A percentile compares a stretch with the other conserved stretches of the same genome.
Evolutionary conservation across 2,888 invertebrate species (phyloP).

Genomic region (Clepsis dumicolana): DNA sequence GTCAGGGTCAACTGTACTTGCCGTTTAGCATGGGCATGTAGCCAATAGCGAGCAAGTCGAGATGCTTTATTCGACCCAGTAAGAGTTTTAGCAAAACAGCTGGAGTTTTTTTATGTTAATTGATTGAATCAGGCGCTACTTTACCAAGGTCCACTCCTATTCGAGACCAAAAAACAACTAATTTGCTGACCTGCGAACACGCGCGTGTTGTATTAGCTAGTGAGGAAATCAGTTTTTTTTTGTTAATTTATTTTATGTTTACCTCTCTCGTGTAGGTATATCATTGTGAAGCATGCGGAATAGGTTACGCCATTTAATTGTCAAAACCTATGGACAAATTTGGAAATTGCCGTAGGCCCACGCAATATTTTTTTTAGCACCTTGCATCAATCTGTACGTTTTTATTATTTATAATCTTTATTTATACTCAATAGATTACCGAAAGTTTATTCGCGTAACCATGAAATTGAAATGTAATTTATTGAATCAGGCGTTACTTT

Average conservation of each 20-base stretch:
- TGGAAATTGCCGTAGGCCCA: not conserved
- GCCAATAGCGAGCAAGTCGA: not conserved
- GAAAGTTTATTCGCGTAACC: not conserved
- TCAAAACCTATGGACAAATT: not conserved
- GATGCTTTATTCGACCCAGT: not conserved
- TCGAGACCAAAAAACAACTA: no score
- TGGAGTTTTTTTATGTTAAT: no score
- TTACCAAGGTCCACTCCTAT: no score
- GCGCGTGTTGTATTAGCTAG: no score
- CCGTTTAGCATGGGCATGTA: not conserved
- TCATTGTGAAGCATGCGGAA: not conserved
- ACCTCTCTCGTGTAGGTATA: no score
- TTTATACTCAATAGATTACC: not conserved
- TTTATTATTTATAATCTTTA: not conserved
- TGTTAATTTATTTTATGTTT: no score
- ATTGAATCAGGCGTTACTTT: no score
- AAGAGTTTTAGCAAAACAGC: no score
- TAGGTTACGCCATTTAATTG: not conserved
- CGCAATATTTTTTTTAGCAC: not conserved
- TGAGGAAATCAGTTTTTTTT: no score
- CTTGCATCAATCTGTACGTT: not conserved
- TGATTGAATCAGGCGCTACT: no score
- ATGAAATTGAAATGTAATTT: constrained; percentile 3
- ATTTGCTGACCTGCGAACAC: no score
- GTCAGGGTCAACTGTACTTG: not conserved